Evolutionary conservation across 2,113 vertebrate genomes (phyloP), one percentile per base, ranked within the genome.

Genomic region (Tringa solitaria): DNA sequence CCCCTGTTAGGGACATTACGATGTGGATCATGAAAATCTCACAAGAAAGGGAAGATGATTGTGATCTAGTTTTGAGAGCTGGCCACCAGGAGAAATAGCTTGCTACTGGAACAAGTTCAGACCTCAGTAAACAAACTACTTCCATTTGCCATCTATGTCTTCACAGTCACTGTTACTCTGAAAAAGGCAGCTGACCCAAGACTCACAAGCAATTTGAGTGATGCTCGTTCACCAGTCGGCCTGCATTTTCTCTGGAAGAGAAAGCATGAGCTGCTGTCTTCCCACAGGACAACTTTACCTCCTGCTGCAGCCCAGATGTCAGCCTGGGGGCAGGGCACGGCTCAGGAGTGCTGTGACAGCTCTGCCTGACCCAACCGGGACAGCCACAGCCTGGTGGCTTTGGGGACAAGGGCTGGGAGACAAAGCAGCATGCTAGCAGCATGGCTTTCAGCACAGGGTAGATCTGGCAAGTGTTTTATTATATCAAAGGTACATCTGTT

Each of bases 361-460:
- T 1, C 57, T 72, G 64, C 74, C 78, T 3, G 0, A 28, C n/a
- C n/a, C n/a, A n/a, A n/a, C 4, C 6, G 33, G 0, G 1, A 24
- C 20, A 33, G 2, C 37, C 24, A 28, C 64, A 53, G 48, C 35
- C 23, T 15, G 4, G 50, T 41, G 18, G 1, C 9, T 50, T 48
- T 1, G 1, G 60, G 65, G 18, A 33, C 30, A 46, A 50, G 33
- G 19, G 15, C 17, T 50, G 30, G 61, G 51, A 64, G 23, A 77
- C 15, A 37, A 87, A 87, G 56, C 33, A 20, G 2, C 4, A 33
- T 39, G 35, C 54, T 27, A 56, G 39, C 27, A 91, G 78, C 37
- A 37, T 2, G n/a, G 57, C 41, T 82, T 65, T 51, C 65, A 45
- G 27, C 19, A 64, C n/a, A 20, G 3, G 15, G 32, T 76, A 73